Percentiles rank a stretch among this genome's conserved stretches.
phyloP scores from a whole-genome alignment of 2,888 invertebrate genomes.

The Slavum lentiscoides region DNA sequence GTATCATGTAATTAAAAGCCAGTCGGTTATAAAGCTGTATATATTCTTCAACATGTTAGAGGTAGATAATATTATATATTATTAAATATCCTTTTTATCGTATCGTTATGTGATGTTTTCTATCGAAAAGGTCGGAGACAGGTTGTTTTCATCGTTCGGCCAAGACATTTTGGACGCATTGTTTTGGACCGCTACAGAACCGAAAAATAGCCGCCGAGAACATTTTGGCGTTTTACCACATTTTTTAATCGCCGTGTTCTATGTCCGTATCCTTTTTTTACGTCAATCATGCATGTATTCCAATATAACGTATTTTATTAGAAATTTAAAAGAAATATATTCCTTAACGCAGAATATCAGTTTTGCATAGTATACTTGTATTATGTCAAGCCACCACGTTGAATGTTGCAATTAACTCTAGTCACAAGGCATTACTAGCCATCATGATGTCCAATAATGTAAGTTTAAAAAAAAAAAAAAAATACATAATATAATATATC shows the following conservation, averaged over 20 bases:
- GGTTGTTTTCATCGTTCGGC: constrained; percentile 93
- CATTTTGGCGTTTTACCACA: constrained; percentile 89
- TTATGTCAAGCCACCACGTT: constrained; percentile 95
- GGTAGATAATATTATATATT: constrained; percentile 63
- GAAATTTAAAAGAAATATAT: not conserved
- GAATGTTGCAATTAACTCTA: constrained; percentile 98
- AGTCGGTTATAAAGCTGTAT: constrained; percentile 98
- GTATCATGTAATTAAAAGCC: constrained; percentile 95
- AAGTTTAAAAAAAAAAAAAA: constrained; percentile 58
- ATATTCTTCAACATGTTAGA: constrained; percentile 99
- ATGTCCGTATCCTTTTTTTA: constrained; percentile 87
- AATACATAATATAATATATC: not conserved
- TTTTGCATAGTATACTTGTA: constrained; percentile 84
- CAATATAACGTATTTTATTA: not conserved
- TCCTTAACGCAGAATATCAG: constrained; percentile 38
- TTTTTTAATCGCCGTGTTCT: constrained; percentile 84
- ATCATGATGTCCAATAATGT: constrained; percentile 99
- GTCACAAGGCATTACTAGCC: constrained; percentile 94
- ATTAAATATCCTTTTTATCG: not conserved
- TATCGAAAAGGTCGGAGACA: constrained; percentile 67
- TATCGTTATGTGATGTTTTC: not conserved
- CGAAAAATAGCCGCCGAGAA: constrained; percentile 77
- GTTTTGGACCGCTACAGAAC: constrained; percentile 98
- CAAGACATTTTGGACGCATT: constrained; percentile 98
- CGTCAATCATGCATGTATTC: constrained; percentile 1